Evolutionary conservation across 2,113 vertebrate genomes (phyloP), one percentile per base, ranked within the genome.

Genomic region (Calidris pygmaea): DNA sequence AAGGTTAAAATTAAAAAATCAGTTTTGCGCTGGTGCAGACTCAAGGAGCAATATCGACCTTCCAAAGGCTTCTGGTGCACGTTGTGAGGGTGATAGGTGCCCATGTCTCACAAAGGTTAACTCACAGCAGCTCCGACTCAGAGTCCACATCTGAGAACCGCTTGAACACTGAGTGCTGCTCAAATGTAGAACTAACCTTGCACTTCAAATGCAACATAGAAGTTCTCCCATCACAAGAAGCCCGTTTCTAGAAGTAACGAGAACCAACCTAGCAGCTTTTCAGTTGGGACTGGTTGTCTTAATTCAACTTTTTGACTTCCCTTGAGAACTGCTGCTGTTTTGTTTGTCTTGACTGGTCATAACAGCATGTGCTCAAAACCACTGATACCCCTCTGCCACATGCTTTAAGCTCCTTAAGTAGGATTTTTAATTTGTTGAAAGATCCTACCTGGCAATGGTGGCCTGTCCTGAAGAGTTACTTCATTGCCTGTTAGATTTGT

Each of bases 11-110:
- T 82, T 82, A 58, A 83, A 83, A 79, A 85, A 43, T 55, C 65
- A 59, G 4, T 32, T 79, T 82, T 84, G 85, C 92, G 95, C 91
- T 88, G 95, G 89, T 87, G 93, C 96, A 78, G 87, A 55, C 47
- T 81, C 20, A 4, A 71, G 87, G 87, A 95, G 92, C 70, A 35
- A 24, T 30, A 30, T 72, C 80, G 4, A 75, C 93, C 39, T 73
- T 66, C 52, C 3, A 43, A 82, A 79, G 55, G 82, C 87, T 95
- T 90, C 84, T 95, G 78, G 76, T 84, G 79, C 55, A 16, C 10
- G 0, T 45, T 19, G 22, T 75, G 88, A 85, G 87, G 71, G 43
- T 52, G 59, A 1, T 37, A 62, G 62, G 62, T 11, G 14, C 56
- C 65, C 9, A 0, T 23, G 43, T 24, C 63, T 23, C 41, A 45